A percentile compares a stretch with the other conserved stretches of the same genome.
Evolutionary conservation across 2,113 vertebrate genomes (phyloP).

Genomic region (Pardalotus punctatus): DNA sequence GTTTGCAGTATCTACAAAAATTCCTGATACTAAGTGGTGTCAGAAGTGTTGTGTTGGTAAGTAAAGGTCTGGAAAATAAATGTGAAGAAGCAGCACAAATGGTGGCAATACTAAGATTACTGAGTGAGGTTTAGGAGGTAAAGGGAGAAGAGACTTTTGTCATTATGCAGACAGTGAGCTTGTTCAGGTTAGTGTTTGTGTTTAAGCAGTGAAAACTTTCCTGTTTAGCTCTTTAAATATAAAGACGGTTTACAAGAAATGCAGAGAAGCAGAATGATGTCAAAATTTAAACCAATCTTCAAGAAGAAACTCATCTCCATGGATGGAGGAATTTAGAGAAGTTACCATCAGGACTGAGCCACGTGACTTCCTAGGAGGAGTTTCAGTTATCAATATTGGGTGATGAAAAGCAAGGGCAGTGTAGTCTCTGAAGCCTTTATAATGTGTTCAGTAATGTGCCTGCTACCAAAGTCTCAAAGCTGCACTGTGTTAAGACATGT

Average conservation of each 20-base stretch:
- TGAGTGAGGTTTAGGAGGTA: background rate
- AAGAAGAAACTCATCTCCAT: background rate
- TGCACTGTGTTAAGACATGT: background rate
- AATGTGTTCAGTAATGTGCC: background rate
- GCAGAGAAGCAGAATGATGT: background rate
- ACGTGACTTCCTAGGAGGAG: background rate
- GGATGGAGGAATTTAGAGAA: background rate
- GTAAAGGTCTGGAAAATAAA: conserved; percentile 43
- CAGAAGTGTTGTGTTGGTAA: conserved; percentile 98
- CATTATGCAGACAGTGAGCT: background rate
- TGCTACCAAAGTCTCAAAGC: background rate
- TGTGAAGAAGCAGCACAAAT: background rate
- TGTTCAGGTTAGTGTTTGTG: background rate
- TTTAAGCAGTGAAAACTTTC: background rate
- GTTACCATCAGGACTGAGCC: background rate
- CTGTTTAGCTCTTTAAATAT: background rate
- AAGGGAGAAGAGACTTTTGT: background rate
- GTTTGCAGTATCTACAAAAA: conserved; percentile 95
- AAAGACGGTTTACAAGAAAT: background rate
- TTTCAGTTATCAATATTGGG: background rate
- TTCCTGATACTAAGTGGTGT: conserved; percentile 98
- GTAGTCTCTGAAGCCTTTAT: background rate
- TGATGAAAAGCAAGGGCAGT: background rate
- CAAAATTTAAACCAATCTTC: background rate
- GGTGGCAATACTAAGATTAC: background rate